Conservation (phyloP, 2,113 vertebrate genomes). For the Protobothrops mucrosquamatus region DNA sequence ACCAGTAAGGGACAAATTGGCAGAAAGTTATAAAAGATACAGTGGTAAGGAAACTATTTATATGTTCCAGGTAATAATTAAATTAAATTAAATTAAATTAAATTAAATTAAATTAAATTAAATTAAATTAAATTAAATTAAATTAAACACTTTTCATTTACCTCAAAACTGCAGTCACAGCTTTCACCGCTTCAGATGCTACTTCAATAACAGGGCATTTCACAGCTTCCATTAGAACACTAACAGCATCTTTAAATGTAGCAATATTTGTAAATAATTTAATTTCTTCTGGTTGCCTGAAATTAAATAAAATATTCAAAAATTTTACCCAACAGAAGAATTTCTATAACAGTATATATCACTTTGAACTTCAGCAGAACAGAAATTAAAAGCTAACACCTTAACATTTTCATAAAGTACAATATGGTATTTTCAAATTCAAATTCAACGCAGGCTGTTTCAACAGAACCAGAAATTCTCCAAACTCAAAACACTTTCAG, state of each 20-base stretch:
- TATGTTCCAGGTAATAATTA: not conserved
- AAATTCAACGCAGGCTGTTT: not conserved
- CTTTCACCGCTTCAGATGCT: slow-evolving; percentile 74
- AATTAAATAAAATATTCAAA: slow-evolving; percentile 23
- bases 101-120: not conserved
- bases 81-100: too few species aligned
- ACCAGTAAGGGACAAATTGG: not conserved
- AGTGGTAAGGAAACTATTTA: not conserved
- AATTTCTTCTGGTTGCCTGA: slow-evolving; percentile 84
- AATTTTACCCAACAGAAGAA: not conserved
- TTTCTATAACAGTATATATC: not conserved
- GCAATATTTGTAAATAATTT: slow-evolving; percentile 79
- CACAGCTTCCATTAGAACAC: slow-evolving; percentile 75
- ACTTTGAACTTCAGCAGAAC: not conserved
- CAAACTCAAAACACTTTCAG: not conserved
- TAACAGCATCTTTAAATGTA: slow-evolving; percentile 74
- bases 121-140: not conserved
- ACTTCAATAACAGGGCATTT: slow-evolving; percentile 80
- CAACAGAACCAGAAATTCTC: not conserved
- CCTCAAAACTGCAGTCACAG: slow-evolving; percentile 83
- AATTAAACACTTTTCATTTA: slow-evolving; percentile 48
- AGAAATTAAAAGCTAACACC: not conserved
- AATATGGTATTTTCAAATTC: not conserved
- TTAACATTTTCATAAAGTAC: not conserved
- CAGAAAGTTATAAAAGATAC: not conserved